phyloP scores from a whole-genome alignment of 2,797 vertebrate genomes.

The Fringilla coelebs region DNA sequence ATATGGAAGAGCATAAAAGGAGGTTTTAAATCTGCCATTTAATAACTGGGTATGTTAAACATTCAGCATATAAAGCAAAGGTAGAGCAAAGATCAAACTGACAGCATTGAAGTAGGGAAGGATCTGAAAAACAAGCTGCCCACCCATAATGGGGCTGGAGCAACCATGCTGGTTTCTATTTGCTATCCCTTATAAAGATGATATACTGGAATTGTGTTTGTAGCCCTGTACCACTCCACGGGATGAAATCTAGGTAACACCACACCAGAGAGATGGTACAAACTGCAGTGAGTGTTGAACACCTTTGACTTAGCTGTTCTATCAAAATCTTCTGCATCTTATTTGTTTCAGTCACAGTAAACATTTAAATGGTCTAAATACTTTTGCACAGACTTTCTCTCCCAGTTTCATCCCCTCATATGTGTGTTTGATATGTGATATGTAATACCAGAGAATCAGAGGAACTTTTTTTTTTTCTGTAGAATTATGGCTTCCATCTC shows the following conservation, averaged over 20 bases:
- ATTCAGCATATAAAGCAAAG: not conserved
- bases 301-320: not conserved
- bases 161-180: not conserved
- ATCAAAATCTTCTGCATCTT: not conserved
- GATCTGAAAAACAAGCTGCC: not conserved
- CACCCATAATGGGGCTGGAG: not conserved
- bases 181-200: not conserved
- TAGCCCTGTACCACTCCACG: rapidly evolving
- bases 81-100: not conserved
- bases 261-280: not conserved
- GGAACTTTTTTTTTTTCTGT: not conserved
- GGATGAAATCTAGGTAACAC: not conserved
- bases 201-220: not conserved
- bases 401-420: not conserved
- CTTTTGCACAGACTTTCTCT: not conserved
- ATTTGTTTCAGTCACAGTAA: not conserved
- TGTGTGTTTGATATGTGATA: not conserved
- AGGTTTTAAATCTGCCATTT: not conserved
- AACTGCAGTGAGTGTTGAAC: not conserved
- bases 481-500: not conserved
- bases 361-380: not conserved
- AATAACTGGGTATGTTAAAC: not conserved
- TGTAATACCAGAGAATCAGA: not conserved
- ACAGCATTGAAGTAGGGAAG: not conserved
- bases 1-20: not conserved